phyloP scores from a whole-genome alignment of 1,140 invertebrate species.

The Eupristina koningsbergeri region DNA sequence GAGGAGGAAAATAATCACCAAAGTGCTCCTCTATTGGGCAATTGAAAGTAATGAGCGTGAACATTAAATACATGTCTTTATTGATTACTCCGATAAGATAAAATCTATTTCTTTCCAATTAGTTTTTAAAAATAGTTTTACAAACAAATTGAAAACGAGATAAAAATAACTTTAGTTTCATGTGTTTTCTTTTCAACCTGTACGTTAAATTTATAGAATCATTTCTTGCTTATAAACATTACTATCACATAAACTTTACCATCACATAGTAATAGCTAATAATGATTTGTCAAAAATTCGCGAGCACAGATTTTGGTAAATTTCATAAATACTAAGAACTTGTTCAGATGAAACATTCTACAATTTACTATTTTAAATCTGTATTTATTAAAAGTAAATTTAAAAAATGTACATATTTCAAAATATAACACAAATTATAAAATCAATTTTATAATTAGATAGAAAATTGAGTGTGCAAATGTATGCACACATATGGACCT shows the following conservation, averaged over 20 bases:
- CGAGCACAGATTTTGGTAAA: too few relatives aligned
- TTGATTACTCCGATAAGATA: not conserved
- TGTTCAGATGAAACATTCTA: too few relatives aligned
- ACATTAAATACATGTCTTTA: not conserved
- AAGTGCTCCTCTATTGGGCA: not conserved
- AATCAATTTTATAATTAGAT: too few relatives aligned
- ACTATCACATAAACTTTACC: not conserved
- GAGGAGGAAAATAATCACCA: not conserved
- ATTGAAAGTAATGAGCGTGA: not conserved
- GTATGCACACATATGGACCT: too few relatives aligned
- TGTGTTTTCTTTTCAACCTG: not conserved
- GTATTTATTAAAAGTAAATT: too few relatives aligned
- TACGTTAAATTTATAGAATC: not conserved
- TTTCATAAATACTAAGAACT: too few relatives aligned
- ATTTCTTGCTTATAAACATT: not conserved
- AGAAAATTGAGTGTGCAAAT: too few relatives aligned
- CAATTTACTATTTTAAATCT: too few relatives aligned
- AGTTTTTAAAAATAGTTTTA: not conserved
- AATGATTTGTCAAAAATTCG: too few relatives aligned
- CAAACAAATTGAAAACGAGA: not conserved
- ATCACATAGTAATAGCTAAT: too few relatives aligned
- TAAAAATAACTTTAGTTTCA: not conserved
- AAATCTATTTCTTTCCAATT: not conserved
- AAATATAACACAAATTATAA: too few relatives aligned
- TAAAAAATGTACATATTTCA: too few relatives aligned